These are phyloP conservation scores for Gandaritis pyraliata DNA, from an alignment of 2,888 invertebrate species.

Conservation along the genomic window DNA sequence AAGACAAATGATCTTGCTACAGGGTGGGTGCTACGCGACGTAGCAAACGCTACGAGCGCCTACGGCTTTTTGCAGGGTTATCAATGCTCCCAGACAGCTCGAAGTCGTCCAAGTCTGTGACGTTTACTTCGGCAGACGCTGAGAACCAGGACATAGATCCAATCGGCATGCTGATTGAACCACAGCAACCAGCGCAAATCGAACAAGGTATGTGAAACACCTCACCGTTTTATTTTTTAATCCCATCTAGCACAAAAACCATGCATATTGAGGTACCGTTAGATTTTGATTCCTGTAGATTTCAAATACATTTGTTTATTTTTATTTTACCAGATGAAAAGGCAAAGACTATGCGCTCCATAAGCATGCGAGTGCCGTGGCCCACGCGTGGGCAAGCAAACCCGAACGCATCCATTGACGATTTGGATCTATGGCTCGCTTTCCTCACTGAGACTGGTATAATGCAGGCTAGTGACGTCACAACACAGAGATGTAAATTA, in stretches of 20 bases:
- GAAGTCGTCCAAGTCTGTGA: constrained; percentile 74
- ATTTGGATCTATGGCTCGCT: constrained; percentile 71
- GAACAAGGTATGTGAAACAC: constrained; percentile 26
- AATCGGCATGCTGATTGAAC: constrained; percentile 59
- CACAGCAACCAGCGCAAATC: constrained; percentile 46
- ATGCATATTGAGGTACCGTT: too few species aligned
- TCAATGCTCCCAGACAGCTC: constrained; percentile 50
- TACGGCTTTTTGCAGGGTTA: constrained; percentile 34
- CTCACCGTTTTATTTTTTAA: too few species aligned
- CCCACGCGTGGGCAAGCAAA: constrained; percentile 37
- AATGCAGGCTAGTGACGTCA: constrained; percentile 53
- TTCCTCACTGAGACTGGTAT: constrained; percentile 69
- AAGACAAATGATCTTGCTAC: neutral
- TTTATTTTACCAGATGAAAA: constrained; percentile 41
- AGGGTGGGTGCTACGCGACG: constrained; percentile 7
- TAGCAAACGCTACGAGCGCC: constrained; percentile 4
- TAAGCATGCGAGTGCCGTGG: constrained; percentile 58
- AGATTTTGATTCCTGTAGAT: too few species aligned
- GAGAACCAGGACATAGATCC: constrained; percentile 47
- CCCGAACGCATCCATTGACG: constrained; percentile 47
- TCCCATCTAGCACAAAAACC: neutral
- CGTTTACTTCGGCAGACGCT: constrained; percentile 59
- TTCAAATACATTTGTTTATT: neutral
- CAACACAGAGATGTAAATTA: constrained; percentile 34
- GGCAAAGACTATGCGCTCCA: constrained; percentile 47